Percentiles rank a stretch among this genome's conserved stretches.
These are phyloP conservation scores for Thalassoma bifasciatum DNA, from an alignment of 2,113 vertebrate genomes.

Conservation along the genomic window DNA sequence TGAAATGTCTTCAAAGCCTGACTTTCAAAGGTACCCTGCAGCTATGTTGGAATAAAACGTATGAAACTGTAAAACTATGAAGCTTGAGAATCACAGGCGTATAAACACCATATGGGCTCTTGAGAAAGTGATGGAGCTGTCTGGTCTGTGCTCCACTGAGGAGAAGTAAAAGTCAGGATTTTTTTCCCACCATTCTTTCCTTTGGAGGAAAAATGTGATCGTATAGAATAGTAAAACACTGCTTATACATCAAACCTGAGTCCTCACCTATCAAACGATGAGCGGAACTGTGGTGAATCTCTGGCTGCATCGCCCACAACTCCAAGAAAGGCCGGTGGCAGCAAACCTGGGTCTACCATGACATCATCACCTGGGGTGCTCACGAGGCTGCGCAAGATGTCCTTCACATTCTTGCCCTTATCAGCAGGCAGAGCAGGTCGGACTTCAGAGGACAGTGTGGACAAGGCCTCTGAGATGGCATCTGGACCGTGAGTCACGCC, in stretches of 20 bases:
- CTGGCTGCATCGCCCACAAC: conserved; percentile 81
- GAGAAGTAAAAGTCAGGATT: background rate
- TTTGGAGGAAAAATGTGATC: background rate
- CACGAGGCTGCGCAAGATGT: conserved; percentile 95
- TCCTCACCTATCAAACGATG: conserved; percentile 95
- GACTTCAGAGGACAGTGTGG: conserved; percentile 92
- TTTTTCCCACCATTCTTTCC: background rate
- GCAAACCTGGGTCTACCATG: conserved; percentile 85
- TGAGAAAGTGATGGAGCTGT: conserved; percentile 44
- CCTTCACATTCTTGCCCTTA: conserved; percentile 93
- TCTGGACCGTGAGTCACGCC: conserved; percentile 86
- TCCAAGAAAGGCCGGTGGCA: conserved; percentile 89
- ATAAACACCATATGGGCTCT: conserved; percentile 37
- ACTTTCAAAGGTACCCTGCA: conserved; percentile 57
- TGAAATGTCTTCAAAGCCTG: conserved; percentile 61
- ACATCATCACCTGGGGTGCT: conserved; percentile 87
- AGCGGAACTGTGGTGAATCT: conserved; percentile 89
- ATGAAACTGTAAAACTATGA: conserved; percentile 45
- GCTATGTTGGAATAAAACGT: conserved; percentile 39
- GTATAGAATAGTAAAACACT: background rate
- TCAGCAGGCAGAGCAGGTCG: conserved; percentile 82
- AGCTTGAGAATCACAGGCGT: conserved; percentile 16
- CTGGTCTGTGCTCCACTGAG: conserved; percentile 20
- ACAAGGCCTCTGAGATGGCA: conserved; percentile 92
- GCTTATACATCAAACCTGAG: background rate